Evolutionary conservation across 2,888 invertebrate genomes (phyloP).

Genomic region (Napeogenes inachia): DNA sequence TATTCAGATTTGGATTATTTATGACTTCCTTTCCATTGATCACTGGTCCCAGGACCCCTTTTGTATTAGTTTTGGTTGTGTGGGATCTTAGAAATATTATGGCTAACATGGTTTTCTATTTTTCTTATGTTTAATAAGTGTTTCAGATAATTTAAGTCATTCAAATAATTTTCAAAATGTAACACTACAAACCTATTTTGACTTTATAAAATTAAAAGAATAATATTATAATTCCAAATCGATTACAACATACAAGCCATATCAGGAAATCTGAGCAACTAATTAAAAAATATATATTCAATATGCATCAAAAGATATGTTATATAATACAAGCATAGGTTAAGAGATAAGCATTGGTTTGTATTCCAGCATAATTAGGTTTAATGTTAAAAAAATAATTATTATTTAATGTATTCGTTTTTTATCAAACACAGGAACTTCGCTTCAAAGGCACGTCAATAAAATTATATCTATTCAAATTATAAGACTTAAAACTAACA

Average conservation of each 20-base stretch:
- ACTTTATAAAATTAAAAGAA: no score
- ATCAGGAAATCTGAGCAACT: no score
- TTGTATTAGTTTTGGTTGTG: neutral
- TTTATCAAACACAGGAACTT: neutral
- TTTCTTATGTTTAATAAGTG: neutral
- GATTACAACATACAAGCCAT: no score
- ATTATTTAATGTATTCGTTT: neutral
- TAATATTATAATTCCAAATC: no score
- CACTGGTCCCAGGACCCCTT: neutral
- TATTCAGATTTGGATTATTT: conserved; percentile 18
- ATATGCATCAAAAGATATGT: no score
- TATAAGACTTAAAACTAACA: neutral
- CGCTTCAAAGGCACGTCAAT: neutral
- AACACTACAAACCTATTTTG: no score
- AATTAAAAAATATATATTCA: neutral
- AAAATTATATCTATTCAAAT: neutral
- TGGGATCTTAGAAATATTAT: conserved; percentile 1
- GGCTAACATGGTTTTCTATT: neutral
- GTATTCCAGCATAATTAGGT: no score
- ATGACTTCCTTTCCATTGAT: conserved; percentile 15
- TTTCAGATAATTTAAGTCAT: no score
- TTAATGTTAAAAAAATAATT: neutral
- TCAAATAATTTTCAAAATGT: no score
- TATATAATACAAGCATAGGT: no score
- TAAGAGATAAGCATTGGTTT: no score